phyloP scores from a whole-genome alignment of 2,113 vertebrate species.

The Gobio gobio region DNA sequence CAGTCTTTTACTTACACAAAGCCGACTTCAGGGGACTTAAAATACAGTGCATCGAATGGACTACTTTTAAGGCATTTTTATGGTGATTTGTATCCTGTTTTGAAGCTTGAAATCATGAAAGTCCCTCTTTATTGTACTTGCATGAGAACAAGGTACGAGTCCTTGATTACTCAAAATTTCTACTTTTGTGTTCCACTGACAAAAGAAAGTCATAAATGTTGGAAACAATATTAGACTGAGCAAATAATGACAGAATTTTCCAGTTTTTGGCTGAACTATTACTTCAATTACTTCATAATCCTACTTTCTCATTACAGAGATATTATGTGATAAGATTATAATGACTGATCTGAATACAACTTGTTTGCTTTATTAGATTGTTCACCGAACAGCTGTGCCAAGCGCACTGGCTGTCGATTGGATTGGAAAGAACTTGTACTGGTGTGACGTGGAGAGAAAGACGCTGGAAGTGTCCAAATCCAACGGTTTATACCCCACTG shows the following conservation, averaged over 20 bases:
- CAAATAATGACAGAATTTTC: not conserved
- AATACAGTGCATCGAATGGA: not conserved
- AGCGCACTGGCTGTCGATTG: conserved; percentile 95
- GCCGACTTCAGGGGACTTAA: not conserved
- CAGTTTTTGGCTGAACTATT: not conserved
- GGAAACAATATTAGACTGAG: not conserved
- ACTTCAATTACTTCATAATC: not conserved
- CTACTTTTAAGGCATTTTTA: not conserved
- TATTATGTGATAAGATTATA: not conserved
- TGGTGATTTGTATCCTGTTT: not conserved
- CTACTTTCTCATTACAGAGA: not conserved
- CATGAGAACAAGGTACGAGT: not conserved
- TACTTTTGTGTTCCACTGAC: not conserved
- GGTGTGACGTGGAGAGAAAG: conserved; percentile 94
- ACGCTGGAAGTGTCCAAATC: conserved; percentile 97
- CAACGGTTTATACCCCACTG: conserved; percentile 90
- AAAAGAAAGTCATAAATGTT: not conserved
- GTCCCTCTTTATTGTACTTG: not conserved
- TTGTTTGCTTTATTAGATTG: conserved; percentile 76
- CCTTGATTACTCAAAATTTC: not conserved
- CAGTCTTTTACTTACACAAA: not conserved
- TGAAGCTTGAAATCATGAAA: not conserved
- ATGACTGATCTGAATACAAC: not conserved
- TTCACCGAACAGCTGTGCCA: conserved; percentile 92
- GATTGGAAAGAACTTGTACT: conserved; percentile 98